These are phyloP conservation scores for Pachyramphus minor DNA, from an alignment of 2,113 vertebrate genomes.

Conservation along the genomic window DNA sequence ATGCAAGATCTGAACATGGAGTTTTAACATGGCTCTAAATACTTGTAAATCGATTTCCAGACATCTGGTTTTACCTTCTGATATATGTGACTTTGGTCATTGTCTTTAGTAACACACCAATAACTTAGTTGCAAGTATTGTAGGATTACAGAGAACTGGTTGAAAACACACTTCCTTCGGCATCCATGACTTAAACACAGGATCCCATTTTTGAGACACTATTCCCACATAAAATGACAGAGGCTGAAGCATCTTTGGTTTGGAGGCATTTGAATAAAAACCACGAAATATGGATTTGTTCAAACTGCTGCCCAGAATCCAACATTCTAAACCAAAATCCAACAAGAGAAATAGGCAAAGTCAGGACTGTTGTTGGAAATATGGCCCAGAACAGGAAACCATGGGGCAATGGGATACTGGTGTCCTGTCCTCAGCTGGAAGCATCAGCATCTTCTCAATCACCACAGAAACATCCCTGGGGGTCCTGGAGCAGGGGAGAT, in stretches of 20 bases:
- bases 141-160: not conserved
- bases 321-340: not conserved
- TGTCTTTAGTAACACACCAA: not conserved
- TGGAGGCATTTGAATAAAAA: not conserved
- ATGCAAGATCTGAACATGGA: not conserved
- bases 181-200: not conserved
- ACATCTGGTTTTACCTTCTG: not conserved
- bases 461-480: not conserved
- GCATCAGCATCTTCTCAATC: not conserved
- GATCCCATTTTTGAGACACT: not conserved
- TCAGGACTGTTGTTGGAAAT: not conserved
- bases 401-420: not conserved
- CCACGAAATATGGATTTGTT: not conserved
- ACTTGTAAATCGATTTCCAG: not conserved
- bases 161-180: not conserved
- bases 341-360: not conserved
- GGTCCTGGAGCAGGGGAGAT: not conserved
- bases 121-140: not conserved
- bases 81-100: not conserved
- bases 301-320: not conserved
- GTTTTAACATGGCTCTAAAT: not conserved
- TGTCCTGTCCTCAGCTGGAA: not conserved
- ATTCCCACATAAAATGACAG: not conserved
- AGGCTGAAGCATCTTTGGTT: not conserved
- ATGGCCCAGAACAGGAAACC: not conserved